These are phyloP conservation scores for Nymphalis urticae DNA, from an alignment of 2,888 invertebrate species.

Conservation along the genomic window DNA sequence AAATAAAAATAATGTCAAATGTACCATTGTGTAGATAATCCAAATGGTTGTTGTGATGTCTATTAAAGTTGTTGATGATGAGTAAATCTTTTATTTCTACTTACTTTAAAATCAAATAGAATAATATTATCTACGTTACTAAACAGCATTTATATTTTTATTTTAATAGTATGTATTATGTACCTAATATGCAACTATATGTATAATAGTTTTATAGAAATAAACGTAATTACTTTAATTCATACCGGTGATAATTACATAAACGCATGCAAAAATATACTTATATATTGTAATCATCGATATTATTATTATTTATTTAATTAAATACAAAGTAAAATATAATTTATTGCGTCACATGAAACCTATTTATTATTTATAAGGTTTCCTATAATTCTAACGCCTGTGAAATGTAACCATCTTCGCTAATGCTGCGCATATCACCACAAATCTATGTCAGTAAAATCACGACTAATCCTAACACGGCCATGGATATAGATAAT, in stretches of 20 bases:
- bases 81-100: conserved; percentile 11
- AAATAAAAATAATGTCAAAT: conserved; percentile 43
- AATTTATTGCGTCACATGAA: conserved; percentile 27
- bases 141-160: background rate
- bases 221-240: too few relatives aligned
- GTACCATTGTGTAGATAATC: conserved; percentile 60
- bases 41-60: conserved; percentile 81
- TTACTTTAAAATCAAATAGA: background rate
- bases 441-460: conserved; percentile 66
- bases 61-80: conserved; percentile 78
- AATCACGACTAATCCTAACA: conserved; percentile 74
- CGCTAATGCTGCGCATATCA: conserved; percentile 48
- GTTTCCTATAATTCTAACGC: conserved; percentile 47
- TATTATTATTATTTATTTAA: background rate
- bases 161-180: background rate
- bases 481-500: conserved; percentile 65
- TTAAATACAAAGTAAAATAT: conserved; percentile 9
- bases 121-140: background rate
- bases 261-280: too few relatives aligned
- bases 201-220: too few relatives aligned
- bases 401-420: conserved; percentile 37
- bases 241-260: too few relatives aligned
- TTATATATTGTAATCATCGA: too few relatives aligned
- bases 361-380: conserved; percentile 43
- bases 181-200: background rate